Base-by-base conservation (phyloP, 2,888 invertebrate genomes). In the Sphaerophoria taeniata region DNA sequence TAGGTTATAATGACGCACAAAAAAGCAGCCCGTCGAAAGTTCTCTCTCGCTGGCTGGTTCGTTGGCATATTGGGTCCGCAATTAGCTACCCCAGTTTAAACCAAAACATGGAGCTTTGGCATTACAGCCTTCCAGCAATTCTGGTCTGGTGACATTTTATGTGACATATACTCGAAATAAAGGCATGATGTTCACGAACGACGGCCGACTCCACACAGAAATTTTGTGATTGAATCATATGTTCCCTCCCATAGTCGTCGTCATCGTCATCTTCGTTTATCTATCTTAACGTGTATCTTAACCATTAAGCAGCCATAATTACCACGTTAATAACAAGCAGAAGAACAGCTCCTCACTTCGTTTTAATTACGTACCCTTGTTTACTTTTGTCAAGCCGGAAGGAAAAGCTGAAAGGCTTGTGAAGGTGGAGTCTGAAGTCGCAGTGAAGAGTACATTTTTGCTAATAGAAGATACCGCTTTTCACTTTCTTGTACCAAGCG, bases 281-380 rank as follows among this genome's bases (percentile, higher is more conserved):
- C 14, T 84, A 72, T 84, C 80, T 75, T 51, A 55, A 67, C 80
- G 45, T 84, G 84, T 84, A 84, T 84, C 75, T 76, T 67, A 79
- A 65, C 83, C 78, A 83, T 83, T 73, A 78, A 83, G 74, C 84
- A 84, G 69, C 84, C 75, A 79, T 84, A 84, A 84, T 84, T 84
- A 84, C 75, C 75, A 80, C 84, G 75, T 84, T 84, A 84, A 84
- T 80, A 84, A 79, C 84, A 79, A 80, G 61, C 79, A 72, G 58
- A 84, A 67, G 79, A 84, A 84, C 79, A 72, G 72, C 79, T 75
- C 80, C 80, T 84, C 84, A 80, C 84, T 76, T 84, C 75, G 72
- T 84, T 80, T 84, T 84, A 84, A 84, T 84, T 84, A 84, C 75
- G 80, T 71, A 72, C 76, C 84, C 75, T 72, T 84, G 69, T 72